Conservation (phyloP, 2,113 vertebrate species). For the Chaetodon trifascialis region DNA sequence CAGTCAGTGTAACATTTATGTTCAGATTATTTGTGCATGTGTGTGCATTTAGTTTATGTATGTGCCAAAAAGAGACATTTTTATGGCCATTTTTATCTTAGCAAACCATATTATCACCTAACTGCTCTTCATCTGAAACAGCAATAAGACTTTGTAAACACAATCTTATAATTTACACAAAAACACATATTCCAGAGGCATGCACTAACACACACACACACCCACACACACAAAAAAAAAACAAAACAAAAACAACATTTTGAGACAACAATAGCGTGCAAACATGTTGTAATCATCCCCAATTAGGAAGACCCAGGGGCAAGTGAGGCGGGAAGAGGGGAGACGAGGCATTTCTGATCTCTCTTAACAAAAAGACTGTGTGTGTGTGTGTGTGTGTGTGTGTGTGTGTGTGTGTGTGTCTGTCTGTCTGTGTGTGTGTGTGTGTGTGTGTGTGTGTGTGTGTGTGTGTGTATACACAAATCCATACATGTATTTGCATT, state of each 20-base stretch:
- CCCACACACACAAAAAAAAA: neutral
- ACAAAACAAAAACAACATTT: neutral
- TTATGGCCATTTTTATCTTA: conserved; percentile 1
- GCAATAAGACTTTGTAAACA: conserved; percentile 31
- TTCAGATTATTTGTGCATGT: neutral
- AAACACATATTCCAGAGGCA: neutral
- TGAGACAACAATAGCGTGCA: conserved; percentile 57
- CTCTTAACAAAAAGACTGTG: neutral
- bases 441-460: neutral
- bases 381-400: conserved; percentile 2
- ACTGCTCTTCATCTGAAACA: conserved; percentile 21
- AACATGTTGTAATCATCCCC: conserved; percentile 60
- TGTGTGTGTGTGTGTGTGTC: too few relatives aligned
- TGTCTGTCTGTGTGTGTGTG: neutral
- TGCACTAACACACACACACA: neutral
- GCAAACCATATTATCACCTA: conserved; percentile 18
- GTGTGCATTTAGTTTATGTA: neutral
- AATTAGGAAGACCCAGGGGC: conserved; percentile 61
- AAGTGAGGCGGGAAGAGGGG: conserved; percentile 49
- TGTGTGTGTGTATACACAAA: neutral
- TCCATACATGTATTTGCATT: neutral
- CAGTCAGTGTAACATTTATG: neutral
- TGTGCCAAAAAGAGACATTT: neutral
- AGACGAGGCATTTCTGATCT: conserved; percentile 65
- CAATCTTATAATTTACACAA: conserved; percentile 12